These are phyloP conservation scores for Timandra comae DNA, from an alignment of 2,888 invertebrate species.

Conservation along the genomic window DNA sequence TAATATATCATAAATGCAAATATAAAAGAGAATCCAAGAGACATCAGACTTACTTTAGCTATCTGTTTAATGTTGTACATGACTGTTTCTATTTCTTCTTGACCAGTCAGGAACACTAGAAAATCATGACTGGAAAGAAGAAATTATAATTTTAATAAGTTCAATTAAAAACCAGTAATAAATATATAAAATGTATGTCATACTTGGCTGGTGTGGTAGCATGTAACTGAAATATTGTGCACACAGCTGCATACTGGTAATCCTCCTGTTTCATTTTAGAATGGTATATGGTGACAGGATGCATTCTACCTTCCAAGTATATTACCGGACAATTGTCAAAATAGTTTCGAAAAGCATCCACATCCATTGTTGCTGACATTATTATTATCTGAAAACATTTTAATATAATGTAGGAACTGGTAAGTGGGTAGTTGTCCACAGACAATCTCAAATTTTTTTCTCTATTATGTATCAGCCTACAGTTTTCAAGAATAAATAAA, in stretches of 20 bases:
- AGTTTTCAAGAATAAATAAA: no score
- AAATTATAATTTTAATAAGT: background rate
- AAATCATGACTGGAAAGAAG: slow-evolving; percentile 87
- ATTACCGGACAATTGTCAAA: slow-evolving; percentile 91
- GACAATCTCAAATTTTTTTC: no score
- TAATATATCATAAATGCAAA: slow-evolving; percentile 7
- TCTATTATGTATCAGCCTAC: no score
- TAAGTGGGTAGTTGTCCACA: no score
- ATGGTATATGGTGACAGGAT: slow-evolving; percentile 86
- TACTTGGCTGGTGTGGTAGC: slow-evolving; percentile 87
- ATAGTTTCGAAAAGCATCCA: slow-evolving; percentile 92
- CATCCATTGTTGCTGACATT: slow-evolving; percentile 98
- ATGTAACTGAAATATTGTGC: slow-evolving; percentile 94
- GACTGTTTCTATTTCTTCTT: slow-evolving; percentile 96
- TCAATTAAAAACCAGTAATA: background rate
- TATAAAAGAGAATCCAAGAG: background rate
- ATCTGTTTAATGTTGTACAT: slow-evolving; percentile 84
- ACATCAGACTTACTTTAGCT: slow-evolving; percentile 73
- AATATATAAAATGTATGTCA: slow-evolving; percentile 28
- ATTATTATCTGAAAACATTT: slow-evolving; percentile 81
- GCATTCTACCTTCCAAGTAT: slow-evolving; percentile 93
- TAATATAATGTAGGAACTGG: slow-evolving; percentile 4
- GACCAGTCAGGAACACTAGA: slow-evolving; percentile 95
- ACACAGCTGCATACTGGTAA: slow-evolving; percentile 88
- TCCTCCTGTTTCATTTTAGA: slow-evolving; percentile 85